Evolutionary conservation across 1,140 invertebrate species (phyloP).

Genomic region (Cylas formicarius): DNA sequence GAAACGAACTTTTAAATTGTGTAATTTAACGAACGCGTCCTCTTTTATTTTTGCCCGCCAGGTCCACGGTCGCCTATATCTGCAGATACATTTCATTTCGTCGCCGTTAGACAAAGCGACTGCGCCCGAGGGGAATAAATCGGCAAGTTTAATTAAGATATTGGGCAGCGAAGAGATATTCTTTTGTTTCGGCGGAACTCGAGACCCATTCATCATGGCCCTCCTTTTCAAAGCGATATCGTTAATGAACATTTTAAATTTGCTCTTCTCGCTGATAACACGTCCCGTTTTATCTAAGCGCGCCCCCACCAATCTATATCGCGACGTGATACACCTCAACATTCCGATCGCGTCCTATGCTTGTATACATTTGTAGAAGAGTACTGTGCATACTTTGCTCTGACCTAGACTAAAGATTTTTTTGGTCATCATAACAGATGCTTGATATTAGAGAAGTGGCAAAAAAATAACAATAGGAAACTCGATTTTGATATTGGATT

Average conservation of each 20-base stretch:
- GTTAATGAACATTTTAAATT: conserved; percentile 43
- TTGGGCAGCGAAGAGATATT: conserved; percentile 40
- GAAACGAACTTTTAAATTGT: conserved; percentile 43
- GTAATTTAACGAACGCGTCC: conserved; percentile 40
- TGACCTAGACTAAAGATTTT: too few relatives aligned
- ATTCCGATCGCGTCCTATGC: too few relatives aligned
- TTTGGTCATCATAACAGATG: too few relatives aligned
- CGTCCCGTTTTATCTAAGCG: conserved; percentile 26
- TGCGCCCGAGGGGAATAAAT: conserved; percentile 35
- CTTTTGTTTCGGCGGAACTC: conserved; percentile 38
- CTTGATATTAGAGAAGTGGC: too few relatives aligned
- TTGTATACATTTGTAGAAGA: too few relatives aligned
- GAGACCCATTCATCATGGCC: conserved; percentile 39
- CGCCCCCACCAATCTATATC: too few relatives aligned
- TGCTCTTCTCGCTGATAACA: conserved; percentile 32
- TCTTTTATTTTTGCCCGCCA: conserved; percentile 34
- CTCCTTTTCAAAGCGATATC: conserved; percentile 32
- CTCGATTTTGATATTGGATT: too few relatives aligned
- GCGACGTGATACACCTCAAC: too few relatives aligned
- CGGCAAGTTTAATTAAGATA: conserved; percentile 44
- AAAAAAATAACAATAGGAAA: too few relatives aligned
- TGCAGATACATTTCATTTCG: conserved; percentile 35
- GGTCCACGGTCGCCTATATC: conserved; percentile 19
- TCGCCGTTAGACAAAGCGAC: conserved; percentile 34
- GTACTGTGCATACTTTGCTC: too few relatives aligned